A percentile compares a stretch with the other conserved stretches of the same genome.
phyloP scores from a whole-genome alignment of 1,140 invertebrate genomes.

The Drosophila sp. region DNA sequence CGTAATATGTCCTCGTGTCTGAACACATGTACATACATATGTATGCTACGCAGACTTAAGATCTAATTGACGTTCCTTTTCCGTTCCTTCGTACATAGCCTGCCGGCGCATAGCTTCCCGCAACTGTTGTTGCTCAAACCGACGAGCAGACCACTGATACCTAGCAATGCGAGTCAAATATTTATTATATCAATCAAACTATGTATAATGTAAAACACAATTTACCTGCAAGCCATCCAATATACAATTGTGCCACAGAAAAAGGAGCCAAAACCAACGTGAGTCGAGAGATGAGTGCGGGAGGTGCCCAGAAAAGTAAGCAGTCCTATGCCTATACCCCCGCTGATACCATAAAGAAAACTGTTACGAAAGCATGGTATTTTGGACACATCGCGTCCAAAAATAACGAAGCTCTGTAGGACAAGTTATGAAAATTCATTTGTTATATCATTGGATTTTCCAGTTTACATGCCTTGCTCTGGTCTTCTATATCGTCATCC shows the following conservation, averaged over 20 bases:
- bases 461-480: constrained; percentile 43
- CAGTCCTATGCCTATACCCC: constrained; percentile 85
- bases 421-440: background rate
- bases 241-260: constrained; percentile 84
- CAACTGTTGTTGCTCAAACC: constrained; percentile 83
- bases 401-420: constrained; percentile 77
- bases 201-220: background rate
- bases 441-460: background rate
- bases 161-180: constrained; percentile 36
- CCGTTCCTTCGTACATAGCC: constrained; percentile 82
- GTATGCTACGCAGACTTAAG: constrained; percentile 70
- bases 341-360: constrained; percentile 85
- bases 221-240: constrained; percentile 84
- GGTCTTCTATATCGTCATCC: constrained; percentile 60
- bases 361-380: constrained; percentile 87
- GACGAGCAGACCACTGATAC: constrained; percentile 83
- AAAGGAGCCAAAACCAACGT: constrained; percentile 85
- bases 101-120: constrained; percentile 79
- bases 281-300: constrained; percentile 82
- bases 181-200: background rate
- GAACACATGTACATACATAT: constrained; percentile 23
- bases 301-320: constrained; percentile 86
- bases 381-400: constrained; percentile 85
- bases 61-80: constrained; percentile 66
- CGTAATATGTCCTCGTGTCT: background rate